Evolutionary conservation across 2,797 vertebrate species (phyloP).

Genomic region (Lutjanus campechanus): DNA sequence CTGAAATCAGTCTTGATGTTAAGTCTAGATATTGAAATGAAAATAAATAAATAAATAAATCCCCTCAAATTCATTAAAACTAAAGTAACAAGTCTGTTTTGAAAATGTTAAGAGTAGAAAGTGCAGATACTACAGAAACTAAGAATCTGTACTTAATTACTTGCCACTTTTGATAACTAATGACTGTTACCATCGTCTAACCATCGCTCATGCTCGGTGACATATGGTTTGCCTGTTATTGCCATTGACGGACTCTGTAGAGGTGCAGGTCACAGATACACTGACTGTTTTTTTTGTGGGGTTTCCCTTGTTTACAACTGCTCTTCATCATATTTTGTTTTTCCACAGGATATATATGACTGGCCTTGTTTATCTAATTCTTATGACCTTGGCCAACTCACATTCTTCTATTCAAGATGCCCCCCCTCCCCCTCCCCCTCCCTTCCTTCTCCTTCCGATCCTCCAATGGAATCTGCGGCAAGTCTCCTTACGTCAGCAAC

Average conservation of each 20-base stretch:
- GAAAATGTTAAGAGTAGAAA: too few relatives aligned
- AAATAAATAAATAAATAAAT: too few relatives aligned
- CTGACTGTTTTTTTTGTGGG: constrained; percentile 7
- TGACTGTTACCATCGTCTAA: constrained; percentile 13
- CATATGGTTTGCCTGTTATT: constrained; percentile 19
- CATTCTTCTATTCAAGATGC: constrained; percentile 74
- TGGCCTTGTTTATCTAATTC: constrained; percentile 77
- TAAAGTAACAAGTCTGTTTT: too few relatives aligned
- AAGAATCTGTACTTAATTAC: too few relatives aligned
- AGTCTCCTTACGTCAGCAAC: constrained; percentile 82
- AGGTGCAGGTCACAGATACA: constrained; percentile 28
- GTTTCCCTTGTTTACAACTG: constrained; percentile 4
- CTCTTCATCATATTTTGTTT: constrained; percentile 62
- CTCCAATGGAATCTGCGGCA: constrained; percentile 75
- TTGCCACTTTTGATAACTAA: neutral
- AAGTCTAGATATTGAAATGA: too few relatives aligned
- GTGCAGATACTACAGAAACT: too few relatives aligned
- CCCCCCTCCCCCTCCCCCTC: constrained; percentile 4
- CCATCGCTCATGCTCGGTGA: constrained; percentile 32
- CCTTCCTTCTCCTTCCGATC: constrained; percentile 57
- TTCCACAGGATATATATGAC: constrained; percentile 58
- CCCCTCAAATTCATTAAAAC: too few relatives aligned
- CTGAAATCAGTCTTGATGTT: too few relatives aligned
- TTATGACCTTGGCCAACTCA: constrained; percentile 81
- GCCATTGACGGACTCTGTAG: neutral